Evolutionary conservation across 1,140 invertebrate species (phyloP).

Genomic region (Ectropis grisescens): DNA sequence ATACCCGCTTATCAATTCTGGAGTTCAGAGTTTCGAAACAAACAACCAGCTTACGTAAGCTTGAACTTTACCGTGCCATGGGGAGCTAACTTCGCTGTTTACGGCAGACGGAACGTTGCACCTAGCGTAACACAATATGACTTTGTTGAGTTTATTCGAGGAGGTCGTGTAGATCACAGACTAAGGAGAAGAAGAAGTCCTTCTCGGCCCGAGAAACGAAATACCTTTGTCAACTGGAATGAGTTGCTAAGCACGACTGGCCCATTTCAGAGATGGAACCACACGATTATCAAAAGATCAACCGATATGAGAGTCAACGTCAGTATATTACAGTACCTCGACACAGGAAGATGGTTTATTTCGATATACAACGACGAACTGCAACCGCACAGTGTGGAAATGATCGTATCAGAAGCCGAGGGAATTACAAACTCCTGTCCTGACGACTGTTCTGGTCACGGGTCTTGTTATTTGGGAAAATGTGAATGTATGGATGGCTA

Average conservation of each 20-base stretch:
- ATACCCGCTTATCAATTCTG: slow-evolving; percentile 92
- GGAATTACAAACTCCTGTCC: slow-evolving; percentile 91
- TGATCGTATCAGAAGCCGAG: slow-evolving; percentile 87
- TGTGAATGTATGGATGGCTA: slow-evolving; percentile 97
- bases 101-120: slow-evolving; percentile 90
- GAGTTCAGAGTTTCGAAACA: slow-evolving; percentile 91
- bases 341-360: slow-evolving; percentile 95
- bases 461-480: slow-evolving; percentile 94
- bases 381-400: slow-evolving; percentile 83
- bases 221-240: slow-evolving; percentile 45
- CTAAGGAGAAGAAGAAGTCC: slow-evolving; percentile 71
- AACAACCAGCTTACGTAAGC: slow-evolving; percentile 88
- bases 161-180: slow-evolving; percentile 83
- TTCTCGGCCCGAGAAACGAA: slow-evolving; percentile 33
- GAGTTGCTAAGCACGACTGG: slow-evolving; percentile 59
- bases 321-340: slow-evolving; percentile 88
- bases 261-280: slow-evolving; percentile 71
- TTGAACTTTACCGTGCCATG: slow-evolving; percentile 92
- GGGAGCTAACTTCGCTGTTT: slow-evolving; percentile 94
- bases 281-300: slow-evolving; percentile 72
- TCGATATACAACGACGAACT: slow-evolving; percentile 96
- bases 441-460: slow-evolving; percentile 94
- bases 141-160: slow-evolving; percentile 92
- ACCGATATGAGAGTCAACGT: slow-evolving; percentile 84
- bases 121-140: slow-evolving; percentile 96